Evolutionary conservation across 1,140 invertebrate species (phyloP), one percentile per base, ranked within the genome.

Genomic region (Archivesica marissinica): DNA sequence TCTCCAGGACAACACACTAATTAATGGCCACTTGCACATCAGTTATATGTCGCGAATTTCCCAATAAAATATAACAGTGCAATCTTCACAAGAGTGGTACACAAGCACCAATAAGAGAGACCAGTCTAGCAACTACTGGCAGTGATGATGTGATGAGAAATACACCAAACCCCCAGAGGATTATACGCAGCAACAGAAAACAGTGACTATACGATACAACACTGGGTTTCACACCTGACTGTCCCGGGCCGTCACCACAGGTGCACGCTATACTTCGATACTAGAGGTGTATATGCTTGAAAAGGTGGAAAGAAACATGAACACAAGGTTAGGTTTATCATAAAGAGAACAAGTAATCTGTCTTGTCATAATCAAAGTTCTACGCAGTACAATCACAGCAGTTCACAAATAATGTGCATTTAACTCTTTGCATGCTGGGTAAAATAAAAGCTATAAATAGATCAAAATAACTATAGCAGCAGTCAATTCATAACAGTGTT

Each of bases 261-360:
- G 25, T 33, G 50, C n/a, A n/a, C 56, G 41, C 70, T 81, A 81
- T n/a, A 81, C 78, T 81, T 81, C 78, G 70, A 81, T 70, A 70
- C 78, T 70, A 81, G 78, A 70, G 44, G 78, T 81, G 78, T 81
- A 81, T 61, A 81, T 81, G 78, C 78, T 81, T 81, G 44, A 81
- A 81, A 78, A 41, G 64, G 64, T 70, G 64, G n/a, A 70, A 70
- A 81, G 68, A 68, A 81, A 23, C 28, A 59, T n/a, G n/a, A 79
- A 59, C 72, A 75, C 39, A 44, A 38, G 47, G 33, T 72, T 72
- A 72, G 68, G 38, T 72, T 15, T 20, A 41, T 47, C 25, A 64
- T 35, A 25, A 13, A 64, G 23, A 35, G 15, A 33, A 13, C 23
- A 59, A 3, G 30, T 35, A 64, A 28, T n/a, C n/a, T n/a, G n/a